Conservation (phyloP, 2,888 invertebrate genomes). For the Corythucha ciliata region DNA sequence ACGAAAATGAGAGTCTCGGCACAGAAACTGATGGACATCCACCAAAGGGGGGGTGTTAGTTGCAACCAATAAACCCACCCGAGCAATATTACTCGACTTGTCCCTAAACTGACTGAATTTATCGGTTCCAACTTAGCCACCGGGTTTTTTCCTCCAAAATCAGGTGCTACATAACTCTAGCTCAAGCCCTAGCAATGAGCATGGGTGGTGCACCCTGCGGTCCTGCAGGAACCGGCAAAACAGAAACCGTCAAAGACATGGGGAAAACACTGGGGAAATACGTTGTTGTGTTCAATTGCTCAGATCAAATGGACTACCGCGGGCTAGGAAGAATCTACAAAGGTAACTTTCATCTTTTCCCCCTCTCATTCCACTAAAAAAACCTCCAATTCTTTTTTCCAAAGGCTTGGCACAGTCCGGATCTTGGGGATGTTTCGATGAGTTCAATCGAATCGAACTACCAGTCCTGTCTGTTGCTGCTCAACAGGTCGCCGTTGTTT, state of each 20-base stretch:
- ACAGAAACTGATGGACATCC: too few species aligned
- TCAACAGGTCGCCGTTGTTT: constrained; percentile 89
- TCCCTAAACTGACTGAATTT: too few species aligned
- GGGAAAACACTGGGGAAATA: constrained; percentile 94
- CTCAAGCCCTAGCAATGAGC: constrained; percentile 90
- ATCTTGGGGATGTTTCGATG: constrained; percentile 97
- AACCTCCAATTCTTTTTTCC: neutral
- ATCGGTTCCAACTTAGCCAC: too few species aligned
- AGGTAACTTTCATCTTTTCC: constrained; percentile 44
- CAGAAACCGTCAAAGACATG: constrained; percentile 97
- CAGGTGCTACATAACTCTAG: constrained; percentile 93
- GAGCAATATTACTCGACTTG: too few species aligned
- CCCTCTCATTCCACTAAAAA: neutral
- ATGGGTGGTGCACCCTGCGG: constrained; percentile 96
- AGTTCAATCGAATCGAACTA: constrained; percentile 90
- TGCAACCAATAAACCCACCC: too few species aligned
- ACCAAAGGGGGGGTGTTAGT: too few species aligned
- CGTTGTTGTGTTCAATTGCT: constrained; percentile 94
- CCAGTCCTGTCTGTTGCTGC: constrained; percentile 92
- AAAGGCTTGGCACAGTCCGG: constrained; percentile 86
- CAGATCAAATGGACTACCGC: constrained; percentile 97
- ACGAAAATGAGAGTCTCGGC: too few species aligned
- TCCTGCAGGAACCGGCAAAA: constrained; percentile 97
- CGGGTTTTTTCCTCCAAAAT: too few species aligned
- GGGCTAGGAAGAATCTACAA: constrained; percentile 92